Conservation (phyloP, 2,888 invertebrate species). For the Temnothorax rugatulus region DNA sequence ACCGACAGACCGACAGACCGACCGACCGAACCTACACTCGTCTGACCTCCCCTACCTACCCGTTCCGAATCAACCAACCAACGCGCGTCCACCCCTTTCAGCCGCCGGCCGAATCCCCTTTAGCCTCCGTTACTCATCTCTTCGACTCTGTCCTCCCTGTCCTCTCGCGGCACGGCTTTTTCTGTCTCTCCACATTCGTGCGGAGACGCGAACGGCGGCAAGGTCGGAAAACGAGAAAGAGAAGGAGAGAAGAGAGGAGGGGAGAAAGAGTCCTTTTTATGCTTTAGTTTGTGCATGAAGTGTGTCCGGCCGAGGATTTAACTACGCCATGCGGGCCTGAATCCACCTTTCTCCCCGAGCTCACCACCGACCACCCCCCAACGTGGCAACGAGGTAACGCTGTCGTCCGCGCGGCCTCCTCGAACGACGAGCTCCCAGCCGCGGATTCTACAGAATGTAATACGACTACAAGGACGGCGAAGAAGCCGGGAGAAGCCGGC, state of each 20-base stretch:
- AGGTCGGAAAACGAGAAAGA: not conserved
- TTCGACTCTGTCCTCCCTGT: slow-evolving; percentile 47
- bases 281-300: slow-evolving; percentile 79
- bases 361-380: not conserved
- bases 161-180: slow-evolving; percentile 48
- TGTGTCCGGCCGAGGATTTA: slow-evolving; percentile 79
- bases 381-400: not conserved
- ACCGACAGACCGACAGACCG: slow-evolving; percentile 74
- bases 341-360: slow-evolving; percentile 24
- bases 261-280: slow-evolving; percentile 74
- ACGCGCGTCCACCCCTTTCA: slow-evolving; percentile 77
- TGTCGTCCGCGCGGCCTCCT: not conserved
- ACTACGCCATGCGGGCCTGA: slow-evolving; percentile 61
- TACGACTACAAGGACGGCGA: slow-evolving; percentile 28
- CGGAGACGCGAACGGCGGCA: slow-evolving; percentile 15
- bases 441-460: slow-evolving; percentile 39
- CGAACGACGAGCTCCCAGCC: slow-evolving; percentile 1
- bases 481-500: slow-evolving; percentile 48
- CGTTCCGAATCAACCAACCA: slow-evolving; percentile 70
- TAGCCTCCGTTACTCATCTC: slow-evolving; percentile 69
- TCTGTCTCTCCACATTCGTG: slow-evolving; percentile 57
- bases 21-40: slow-evolving; percentile 70
- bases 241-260: not conserved
- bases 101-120: slow-evolving; percentile 66
- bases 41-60: slow-evolving; percentile 62